A percentile compares a stretch with the other conserved stretches of the same genome.
These are phyloP conservation scores for Callocephalon fimbriatum DNA, from an alignment of 2,113 vertebrate species.

Conservation along the genomic window DNA sequence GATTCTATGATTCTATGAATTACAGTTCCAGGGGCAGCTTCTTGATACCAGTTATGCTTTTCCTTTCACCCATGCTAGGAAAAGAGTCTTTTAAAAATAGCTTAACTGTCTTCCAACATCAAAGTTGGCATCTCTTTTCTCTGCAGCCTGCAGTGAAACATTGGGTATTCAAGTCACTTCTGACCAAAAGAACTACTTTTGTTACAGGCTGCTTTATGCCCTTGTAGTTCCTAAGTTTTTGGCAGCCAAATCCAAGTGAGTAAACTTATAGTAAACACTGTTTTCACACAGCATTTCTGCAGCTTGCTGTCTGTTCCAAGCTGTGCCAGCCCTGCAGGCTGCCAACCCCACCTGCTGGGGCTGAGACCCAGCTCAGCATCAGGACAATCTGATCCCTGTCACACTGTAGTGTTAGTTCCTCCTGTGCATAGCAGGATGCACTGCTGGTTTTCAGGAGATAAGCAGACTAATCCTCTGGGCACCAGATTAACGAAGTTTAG, in stretches of 20 bases:
- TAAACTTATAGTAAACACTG: not conserved
- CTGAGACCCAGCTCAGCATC: not conserved
- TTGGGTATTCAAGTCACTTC: not conserved
- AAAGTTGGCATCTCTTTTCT: not conserved
- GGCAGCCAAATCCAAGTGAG: not conserved
- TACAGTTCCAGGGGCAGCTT: not conserved
- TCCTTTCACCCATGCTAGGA: not conserved
- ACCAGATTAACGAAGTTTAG: not conserved
- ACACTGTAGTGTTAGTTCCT: not conserved
- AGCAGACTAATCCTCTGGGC: not conserved
- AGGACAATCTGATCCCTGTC: not conserved
- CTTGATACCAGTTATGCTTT: not conserved
- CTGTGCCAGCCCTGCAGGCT: not conserved
- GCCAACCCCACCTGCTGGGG: not conserved
- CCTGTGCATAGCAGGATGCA: not conserved
- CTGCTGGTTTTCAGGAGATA: not conserved
- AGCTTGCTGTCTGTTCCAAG: not conserved
- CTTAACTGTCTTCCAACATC: not conserved
- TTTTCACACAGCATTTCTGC: not conserved
- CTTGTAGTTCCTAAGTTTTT: not conserved
- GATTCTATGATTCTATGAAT: no score
- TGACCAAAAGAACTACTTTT: not conserved
- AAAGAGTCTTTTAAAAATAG: not conserved
- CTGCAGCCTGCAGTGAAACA: not conserved
- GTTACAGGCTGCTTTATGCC: not conserved